Base-by-base conservation (phyloP, 2,797 vertebrate genomes). In the Cygnus olor region DNA sequence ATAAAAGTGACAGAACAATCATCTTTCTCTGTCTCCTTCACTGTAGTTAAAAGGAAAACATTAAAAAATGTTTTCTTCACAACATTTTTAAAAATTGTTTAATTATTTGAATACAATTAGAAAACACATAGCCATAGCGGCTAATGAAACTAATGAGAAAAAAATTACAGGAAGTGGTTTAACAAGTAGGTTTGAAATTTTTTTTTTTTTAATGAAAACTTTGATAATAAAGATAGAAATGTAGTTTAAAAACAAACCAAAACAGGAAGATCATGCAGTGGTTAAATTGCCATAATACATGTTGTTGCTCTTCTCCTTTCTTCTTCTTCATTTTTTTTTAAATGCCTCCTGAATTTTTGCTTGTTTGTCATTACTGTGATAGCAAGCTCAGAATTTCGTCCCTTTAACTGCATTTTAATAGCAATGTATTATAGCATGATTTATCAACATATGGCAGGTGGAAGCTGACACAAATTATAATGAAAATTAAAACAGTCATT, bases 341-440 rank as follows among this genome's bases (percentile, higher is more conserved):
- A 94, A 80, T 0, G 11, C 71, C 70, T 89, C 93, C 94, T 97
- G 90, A 90, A 28, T 53, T 53, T 53, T 53, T 97, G 89, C 93
- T 97, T 95, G 76, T 94, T 97, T 92, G 71, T 94, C 92, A 87
- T 96, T 92, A 95, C 53, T 85, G 54, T 94, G 92, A 95, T 85
- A 97, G 87, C 89, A 97, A 95, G 91, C 96, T 95, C 96, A 97
- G 94, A 97, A 96, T 96, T 97, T 97, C 97, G 99, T 99, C 99
- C 99, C 99, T 99, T 99, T 99, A 99, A 99, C 99, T 98, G 98
- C 98, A 91, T 97, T 98, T 98, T 98, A 98, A 98, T 98, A 98
- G 97, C 97, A 98, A 98, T 98, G 98, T 98, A 98, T 97, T 98
- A 98, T 98, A 98, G 97, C 97, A 98, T 98, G 97, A 98, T 97